Evolutionary conservation across 2,113 vertebrate species (phyloP).

Genomic region (human (Homo sapiens)): GRCh38 chr5:104423001-104423500

Average conservation of each 20-base stretch:
- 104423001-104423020: not conserved
- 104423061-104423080: not conserved
- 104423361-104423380: not conserved
- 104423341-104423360: rapidly evolving
- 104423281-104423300: not conserved
- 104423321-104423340: no score
- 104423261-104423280: not conserved
- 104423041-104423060: not conserved
- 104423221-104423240: not conserved
- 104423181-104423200: not conserved
- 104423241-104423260: not conserved
- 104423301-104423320: not conserved
- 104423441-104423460: not conserved
- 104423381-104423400: not conserved
- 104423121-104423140: not conserved
- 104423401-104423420: not conserved
- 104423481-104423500: not conserved
- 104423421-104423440: not conserved
- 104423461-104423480: not conserved
- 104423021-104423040: not conserved
- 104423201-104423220: not conserved
- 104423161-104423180: not conserved
- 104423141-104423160: not conserved
- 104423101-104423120: not conserved
- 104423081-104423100: not conserved